Evolutionary conservation across 2,797 vertebrate genomes (phyloP).

Genomic region (Trematocara caparti): DNA sequence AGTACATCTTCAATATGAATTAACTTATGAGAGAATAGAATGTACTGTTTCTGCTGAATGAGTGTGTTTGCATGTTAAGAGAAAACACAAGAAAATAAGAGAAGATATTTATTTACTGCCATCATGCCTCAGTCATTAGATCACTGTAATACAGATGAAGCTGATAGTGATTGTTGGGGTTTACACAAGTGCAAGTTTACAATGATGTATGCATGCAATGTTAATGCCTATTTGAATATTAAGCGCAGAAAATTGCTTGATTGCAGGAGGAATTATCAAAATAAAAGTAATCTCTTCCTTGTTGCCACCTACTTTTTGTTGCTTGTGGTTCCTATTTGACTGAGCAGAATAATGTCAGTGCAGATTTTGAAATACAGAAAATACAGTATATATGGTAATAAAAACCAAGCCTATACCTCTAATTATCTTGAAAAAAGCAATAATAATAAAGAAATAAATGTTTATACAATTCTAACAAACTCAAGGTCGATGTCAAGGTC

Average conservation of each 20-base stretch:
- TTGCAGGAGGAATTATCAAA: slow-evolving; percentile 43
- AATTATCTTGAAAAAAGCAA: background rate
- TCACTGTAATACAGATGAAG: background rate
- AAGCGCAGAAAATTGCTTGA: background rate
- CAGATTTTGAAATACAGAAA: background rate
- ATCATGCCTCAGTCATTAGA: slow-evolving; percentile 1
- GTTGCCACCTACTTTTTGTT: background rate
- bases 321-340: background rate
- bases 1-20: slow-evolving; percentile 24
- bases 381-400: background rate
- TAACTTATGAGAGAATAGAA: slow-evolving; percentile 41
- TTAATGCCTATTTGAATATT: slow-evolving; percentile 50
- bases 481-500: background rate
- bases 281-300: slow-evolving; percentile 45
- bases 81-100: background rate
- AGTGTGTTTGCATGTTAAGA: slow-evolving; percentile 6
- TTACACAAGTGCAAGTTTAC: slow-evolving; percentile 40
- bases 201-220: slow-evolving; percentile 13
- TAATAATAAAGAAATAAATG: background rate
- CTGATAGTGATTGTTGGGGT: background rate
- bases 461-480: background rate
- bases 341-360: background rate
- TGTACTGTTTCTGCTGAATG: slow-evolving; percentile 9
- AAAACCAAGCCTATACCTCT: background rate
- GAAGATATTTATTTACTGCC: slow-evolving; percentile 46